These are phyloP conservation scores for Linnaemya vulpina DNA, from an alignment of 2,888 invertebrate species.

Conservation along the genomic window DNA sequence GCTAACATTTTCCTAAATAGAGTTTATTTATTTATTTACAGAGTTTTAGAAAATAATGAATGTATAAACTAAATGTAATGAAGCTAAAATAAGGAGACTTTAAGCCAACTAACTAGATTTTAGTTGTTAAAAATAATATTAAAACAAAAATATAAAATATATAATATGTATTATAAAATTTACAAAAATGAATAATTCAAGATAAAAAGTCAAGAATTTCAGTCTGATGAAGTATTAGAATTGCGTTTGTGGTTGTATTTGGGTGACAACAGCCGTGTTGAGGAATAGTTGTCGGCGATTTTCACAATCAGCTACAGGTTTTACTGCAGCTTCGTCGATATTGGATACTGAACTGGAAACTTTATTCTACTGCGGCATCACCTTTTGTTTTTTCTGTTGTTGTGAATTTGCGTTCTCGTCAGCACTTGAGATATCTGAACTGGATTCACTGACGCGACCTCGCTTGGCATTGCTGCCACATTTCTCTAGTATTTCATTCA, in stretches of 20 bases:
- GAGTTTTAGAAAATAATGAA: no score
- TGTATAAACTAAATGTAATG: no score
- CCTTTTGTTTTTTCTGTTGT: slow-evolving; percentile 72
- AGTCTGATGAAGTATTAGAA: slow-evolving; percentile 63
- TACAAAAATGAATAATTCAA: no score
- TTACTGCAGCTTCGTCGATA: slow-evolving; percentile 69
- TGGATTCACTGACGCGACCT: slow-evolving; percentile 81
- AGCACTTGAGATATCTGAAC: slow-evolving; percentile 82
- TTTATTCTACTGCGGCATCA: slow-evolving; percentile 55
- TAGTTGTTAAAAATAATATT: no score
- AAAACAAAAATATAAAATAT: no score
- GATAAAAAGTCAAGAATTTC: no score
- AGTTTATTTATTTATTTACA: slow-evolving; percentile 48
- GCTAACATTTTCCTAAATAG: slow-evolving; percentile 61
- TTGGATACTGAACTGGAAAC: slow-evolving; percentile 62
- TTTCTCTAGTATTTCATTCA: slow-evolving; percentile 79
- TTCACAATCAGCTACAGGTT: slow-evolving; percentile 82
- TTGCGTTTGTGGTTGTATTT: slow-evolving; percentile 66
- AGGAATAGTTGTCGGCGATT: slow-evolving; percentile 78
- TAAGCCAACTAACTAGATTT: no score
- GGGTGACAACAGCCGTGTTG: slow-evolving; percentile 59
- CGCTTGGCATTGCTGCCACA: slow-evolving; percentile 74
- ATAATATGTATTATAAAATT: no score
- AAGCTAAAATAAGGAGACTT: no score
- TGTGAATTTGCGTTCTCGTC: slow-evolving; percentile 76